phyloP scores from a whole-genome alignment of 2,888 invertebrate genomes.

The Stenoptilia bipunctidactyla region DNA sequence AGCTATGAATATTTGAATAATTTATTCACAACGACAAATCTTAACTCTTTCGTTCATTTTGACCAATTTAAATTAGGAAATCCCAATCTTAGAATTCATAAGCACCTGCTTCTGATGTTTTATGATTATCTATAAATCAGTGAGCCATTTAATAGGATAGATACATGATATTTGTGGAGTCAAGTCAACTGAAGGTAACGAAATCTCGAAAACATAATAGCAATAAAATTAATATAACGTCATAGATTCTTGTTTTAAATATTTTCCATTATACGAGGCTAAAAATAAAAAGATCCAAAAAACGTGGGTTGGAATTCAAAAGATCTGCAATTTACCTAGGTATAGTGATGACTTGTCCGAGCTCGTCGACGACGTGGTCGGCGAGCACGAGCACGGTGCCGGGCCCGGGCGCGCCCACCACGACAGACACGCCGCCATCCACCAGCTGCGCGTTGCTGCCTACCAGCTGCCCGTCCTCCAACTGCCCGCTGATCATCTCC shows the following conservation, averaged over 20 bases:
- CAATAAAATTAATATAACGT: too few relatives aligned
- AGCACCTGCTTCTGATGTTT: not conserved
- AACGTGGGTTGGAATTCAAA: too few relatives aligned
- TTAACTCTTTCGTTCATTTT: constrained; percentile 14
- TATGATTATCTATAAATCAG: not conserved
- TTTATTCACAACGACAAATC: too few relatives aligned
- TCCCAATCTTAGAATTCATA: constrained; percentile 25
- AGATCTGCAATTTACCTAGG: constrained; percentile 75
- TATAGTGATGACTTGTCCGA: constrained; percentile 75
- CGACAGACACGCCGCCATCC: constrained; percentile 60
- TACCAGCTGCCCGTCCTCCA: constrained; percentile 68
- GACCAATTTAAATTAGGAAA: constrained; percentile 26
- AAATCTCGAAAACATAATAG: not conserved
- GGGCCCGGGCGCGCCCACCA: constrained; percentile 58
- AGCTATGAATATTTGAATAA: too few relatives aligned
- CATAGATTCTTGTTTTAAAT: too few relatives aligned
- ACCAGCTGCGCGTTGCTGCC: constrained; percentile 60
- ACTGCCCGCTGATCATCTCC: constrained; percentile 82
- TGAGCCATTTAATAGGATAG: constrained; percentile 25
- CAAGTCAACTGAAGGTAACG: not conserved
- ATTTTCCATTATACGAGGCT: too few relatives aligned
- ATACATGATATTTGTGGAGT: constrained; percentile 9
- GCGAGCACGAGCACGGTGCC: constrained; percentile 80
- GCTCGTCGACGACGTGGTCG: constrained; percentile 79
- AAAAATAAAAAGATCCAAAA: too few relatives aligned